A percentile compares a stretch with the other conserved stretches of the same genome.
Conservation (phyloP, 1,140 invertebrate genomes). For the Papilio polytes region DNA sequence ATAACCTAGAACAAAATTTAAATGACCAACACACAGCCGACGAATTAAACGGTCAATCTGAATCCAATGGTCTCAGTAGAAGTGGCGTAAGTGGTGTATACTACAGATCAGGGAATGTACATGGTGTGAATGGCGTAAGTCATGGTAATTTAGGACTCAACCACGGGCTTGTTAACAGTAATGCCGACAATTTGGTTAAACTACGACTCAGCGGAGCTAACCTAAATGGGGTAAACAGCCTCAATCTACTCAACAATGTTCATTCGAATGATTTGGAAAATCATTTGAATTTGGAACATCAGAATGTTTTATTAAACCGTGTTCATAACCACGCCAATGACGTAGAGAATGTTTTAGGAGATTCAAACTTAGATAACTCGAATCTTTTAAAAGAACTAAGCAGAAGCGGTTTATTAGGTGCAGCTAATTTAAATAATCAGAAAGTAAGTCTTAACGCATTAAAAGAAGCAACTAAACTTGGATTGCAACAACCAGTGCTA, state of each 20-base stretch:
- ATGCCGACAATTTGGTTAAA: neutral
- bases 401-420: neutral
- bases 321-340: neutral
- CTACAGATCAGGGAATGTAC: neutral
- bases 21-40: neutral
- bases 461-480: conserved; percentile 10
- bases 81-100: neutral
- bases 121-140: neutral
- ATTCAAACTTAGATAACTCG: neutral
- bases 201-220: conserved; percentile 16
- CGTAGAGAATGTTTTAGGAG: neutral
- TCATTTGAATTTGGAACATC: neutral
- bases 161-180: neutral
- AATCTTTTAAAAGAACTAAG: conserved; percentile 2
- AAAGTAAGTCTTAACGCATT: conserved; percentile 11
- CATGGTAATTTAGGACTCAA: neutral
- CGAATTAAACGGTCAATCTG: neutral
- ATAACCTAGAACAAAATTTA: neutral
- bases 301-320: neutral
- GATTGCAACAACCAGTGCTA: neutral
- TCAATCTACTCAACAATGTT: neutral
- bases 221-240: neutral
- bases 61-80: neutral
- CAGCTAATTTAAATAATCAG: conserved; percentile 7
- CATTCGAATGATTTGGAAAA: neutral